Evolutionary conservation across 2,797 vertebrate species (phyloP).

Genomic region (Arrhamphus sclerolepis): DNA sequence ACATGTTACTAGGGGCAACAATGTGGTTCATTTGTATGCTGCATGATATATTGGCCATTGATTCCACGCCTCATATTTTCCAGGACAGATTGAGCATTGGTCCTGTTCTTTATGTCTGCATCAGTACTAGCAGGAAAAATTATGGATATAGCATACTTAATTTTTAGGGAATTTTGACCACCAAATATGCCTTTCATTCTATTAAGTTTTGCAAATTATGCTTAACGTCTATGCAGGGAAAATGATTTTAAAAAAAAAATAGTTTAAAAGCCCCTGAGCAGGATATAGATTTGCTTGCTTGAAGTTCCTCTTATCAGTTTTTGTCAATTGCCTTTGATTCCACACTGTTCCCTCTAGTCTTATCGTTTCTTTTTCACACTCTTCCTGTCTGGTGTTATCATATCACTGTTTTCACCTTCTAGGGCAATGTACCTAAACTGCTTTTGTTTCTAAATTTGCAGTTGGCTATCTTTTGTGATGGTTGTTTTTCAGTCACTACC

Average conservation of each 20-base stretch:
- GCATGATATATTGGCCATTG: background rate
- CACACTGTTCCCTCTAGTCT: slow-evolving; percentile 4
- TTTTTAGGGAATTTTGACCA: background rate
- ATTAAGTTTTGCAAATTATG: too few species aligned
- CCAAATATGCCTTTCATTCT: background rate
- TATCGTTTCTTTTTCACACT: slow-evolving; percentile 12
- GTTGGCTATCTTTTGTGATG: background rate
- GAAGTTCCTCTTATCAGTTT: slow-evolving; percentile 9
- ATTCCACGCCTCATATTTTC: background rate
- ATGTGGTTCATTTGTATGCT: background rate
- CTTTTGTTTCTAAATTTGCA: background rate
- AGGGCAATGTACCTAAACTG: background rate
- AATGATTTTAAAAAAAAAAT: background rate
- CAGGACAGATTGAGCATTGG: background rate
- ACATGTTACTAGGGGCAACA: background rate
- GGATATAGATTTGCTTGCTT: slow-evolving; percentile 3
- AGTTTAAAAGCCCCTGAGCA: background rate
- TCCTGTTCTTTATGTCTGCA: background rate
- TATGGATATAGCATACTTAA: background rate
- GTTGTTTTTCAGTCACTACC: background rate
- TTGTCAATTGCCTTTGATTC: slow-evolving; percentile 13
- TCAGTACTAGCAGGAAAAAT: too few species aligned
- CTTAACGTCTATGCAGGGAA: background rate
- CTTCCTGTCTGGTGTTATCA: slow-evolving; percentile 1
- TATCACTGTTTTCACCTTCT: slow-evolving; percentile 1